Base-by-base conservation (phyloP, 2,113 vertebrate genomes). In the Clupea harengus region DNA sequence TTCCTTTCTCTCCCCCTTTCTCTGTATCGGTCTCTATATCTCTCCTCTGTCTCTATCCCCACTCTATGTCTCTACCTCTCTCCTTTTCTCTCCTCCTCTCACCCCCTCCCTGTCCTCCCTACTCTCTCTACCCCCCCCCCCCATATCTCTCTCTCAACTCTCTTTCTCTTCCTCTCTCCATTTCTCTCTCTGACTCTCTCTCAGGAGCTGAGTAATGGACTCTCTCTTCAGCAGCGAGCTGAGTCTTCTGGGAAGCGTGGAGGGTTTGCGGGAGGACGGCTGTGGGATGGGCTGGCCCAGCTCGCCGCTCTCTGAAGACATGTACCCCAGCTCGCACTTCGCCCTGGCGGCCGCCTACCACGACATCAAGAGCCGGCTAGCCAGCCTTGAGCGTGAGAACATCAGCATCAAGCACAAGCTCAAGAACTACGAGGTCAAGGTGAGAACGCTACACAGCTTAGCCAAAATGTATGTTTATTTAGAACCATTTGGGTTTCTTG, bases 331-430 rank as follows among this genome's bases (percentile, higher is more conserved):
- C 0, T 97, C 97, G 0, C 97, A 97, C 89, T 96, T 98, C 39
- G 97, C 97, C 85, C 95, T 98, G 89, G 96, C 97, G 82, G 97
- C 97, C 0, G 97, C 97, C 85, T 98, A 98, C 2, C 96, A 97
- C 5, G 97, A 98, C 93, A 98, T 98, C 92, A 97, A 97, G 89
- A 95, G 96, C 75, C 93, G 97, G 0, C 93, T 98, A 18, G 95
- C 96, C 9, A 94, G 94, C 85, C 94, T 98, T 84, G 97, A 98
- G 94, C 89, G 95, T 75, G 97, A 98, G 91, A 98, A 98, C 46
- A 95, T 95, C 89, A 96, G 94, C n/a, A 96, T 98, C 87, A 96
- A 95, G 81, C 95, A 95, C 47, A 95, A 96, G 4, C 96, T 98
- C 8, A 96, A 96, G 93, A 95, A 95, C 91, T 97, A 98, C 0